Base-by-base conservation (phyloP, 2,888 invertebrate species). In the Pandemis heparana region DNA sequence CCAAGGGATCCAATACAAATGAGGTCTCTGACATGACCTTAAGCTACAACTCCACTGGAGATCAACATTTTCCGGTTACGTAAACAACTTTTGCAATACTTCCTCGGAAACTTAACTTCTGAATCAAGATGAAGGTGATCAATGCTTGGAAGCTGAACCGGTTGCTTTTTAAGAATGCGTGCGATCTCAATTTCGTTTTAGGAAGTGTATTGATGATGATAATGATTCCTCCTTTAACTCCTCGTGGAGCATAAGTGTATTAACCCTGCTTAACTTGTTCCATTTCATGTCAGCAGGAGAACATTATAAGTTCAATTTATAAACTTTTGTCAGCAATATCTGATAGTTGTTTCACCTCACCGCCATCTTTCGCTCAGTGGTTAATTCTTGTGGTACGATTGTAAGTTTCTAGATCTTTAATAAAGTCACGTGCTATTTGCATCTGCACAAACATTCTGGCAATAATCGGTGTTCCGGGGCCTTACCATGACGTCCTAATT, bases 81-180 rank as follows among this genome's bases (percentile, higher is more conserved):
- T 73, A 69, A 71, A 62, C 6, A 43, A 9, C 39, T 73, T 56
- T 73, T 59, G 73, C 63, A 73, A 73, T 39, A 12, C 56, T 72
- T 64, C 64, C 70, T 67, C 43, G 63, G 64, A 71, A 66, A 65
- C 9, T 18, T 18, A 7, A 14, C 62, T 72, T 68, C 32, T 51
- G 62, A 62, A 64, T 67, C 67, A 72, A 72, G 72, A 72, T 72
- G 72, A 68, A 69, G 68, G 56, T 68, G 67, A 72, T 18, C 51
- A 59, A 68, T 46, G 41, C 23, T 32, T 10, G 32, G 38, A 10
- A n/a, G 38, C 65, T n/a, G 10, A 51, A 65, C 48, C 38, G 38
- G 51, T 51, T 65, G 0, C 8, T 10, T 23, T 39, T 46, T 5
- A 10, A 10, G 43, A 14, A 38, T 10, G 48, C n/a, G n/a, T 16